These are phyloP conservation scores for Eupithecia dodoneata DNA, from an alignment of 2,888 invertebrate species.

Conservation along the genomic window DNA sequence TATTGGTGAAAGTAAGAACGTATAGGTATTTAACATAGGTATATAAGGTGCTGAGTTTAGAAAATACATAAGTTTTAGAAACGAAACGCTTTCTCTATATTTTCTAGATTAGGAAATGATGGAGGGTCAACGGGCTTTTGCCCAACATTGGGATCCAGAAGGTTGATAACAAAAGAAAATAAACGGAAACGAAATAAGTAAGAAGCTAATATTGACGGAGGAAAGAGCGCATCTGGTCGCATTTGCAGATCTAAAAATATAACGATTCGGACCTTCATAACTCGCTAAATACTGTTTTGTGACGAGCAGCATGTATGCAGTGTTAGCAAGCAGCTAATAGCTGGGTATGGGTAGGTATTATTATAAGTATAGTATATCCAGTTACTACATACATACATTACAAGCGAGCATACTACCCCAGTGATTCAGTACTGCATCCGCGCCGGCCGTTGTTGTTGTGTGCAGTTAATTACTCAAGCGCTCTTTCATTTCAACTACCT, in stretches of 20 bases:
- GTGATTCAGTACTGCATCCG: slow-evolving; percentile 40
- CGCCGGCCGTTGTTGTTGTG: slow-evolving; percentile 24
- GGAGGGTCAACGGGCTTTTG: background rate
- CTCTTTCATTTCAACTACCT: background rate
- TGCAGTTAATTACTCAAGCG: background rate
- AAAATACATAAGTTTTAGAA: background rate
- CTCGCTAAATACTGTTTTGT: slow-evolving; percentile 27
- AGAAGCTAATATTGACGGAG: background rate
- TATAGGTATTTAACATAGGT: background rate
- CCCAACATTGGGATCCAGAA: background rate
- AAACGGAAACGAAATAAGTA: background rate
- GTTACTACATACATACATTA: background rate
- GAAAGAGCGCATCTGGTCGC: background rate
- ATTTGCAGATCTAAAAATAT: background rate
- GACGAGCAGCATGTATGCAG: slow-evolving; percentile 21
- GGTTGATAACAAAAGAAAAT: background rate
- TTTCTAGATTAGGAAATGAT: too few relatives aligned
- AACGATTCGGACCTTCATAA: background rate
- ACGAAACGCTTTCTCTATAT: too few relatives aligned
- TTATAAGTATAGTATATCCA: slow-evolving; percentile 4
- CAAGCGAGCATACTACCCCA: slow-evolving; percentile 24
- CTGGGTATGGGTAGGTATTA: slow-evolving; percentile 9
- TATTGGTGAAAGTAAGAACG: background rate
- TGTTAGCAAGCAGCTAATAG: slow-evolving; percentile 32
- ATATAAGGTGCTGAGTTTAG: background rate